phyloP scores from a whole-genome alignment of 2,888 invertebrate genomes.

The Pandemis corylana region DNA sequence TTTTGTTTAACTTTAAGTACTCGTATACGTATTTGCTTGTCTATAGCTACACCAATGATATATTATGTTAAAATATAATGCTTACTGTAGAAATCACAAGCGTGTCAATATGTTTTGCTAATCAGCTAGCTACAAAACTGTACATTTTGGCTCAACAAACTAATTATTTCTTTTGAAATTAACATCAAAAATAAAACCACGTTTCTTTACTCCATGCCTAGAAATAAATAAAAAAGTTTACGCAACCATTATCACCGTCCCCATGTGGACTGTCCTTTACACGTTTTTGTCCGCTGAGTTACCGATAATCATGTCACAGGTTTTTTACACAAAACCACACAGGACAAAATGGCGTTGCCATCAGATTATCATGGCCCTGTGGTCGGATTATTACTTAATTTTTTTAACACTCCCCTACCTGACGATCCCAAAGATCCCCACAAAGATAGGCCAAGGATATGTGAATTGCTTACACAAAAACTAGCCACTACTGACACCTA shows the following conservation, averaged over 20 bases:
- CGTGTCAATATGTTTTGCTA: too few relatives aligned
- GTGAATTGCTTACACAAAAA: conserved; percentile 60
- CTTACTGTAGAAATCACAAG: too few relatives aligned
- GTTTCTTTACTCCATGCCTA: neutral
- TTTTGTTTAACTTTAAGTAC: too few relatives aligned
- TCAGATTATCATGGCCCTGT: conserved; percentile 82
- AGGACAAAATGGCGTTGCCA: conserved; percentile 84
- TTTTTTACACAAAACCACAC: conserved; percentile 83
- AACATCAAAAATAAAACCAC: neutral
- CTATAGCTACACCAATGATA: too few relatives aligned
- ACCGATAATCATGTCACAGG: conserved; percentile 84
- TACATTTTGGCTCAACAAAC: too few relatives aligned
- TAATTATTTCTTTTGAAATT: neutral
- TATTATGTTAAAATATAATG: too few relatives aligned
- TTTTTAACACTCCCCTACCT: conserved; percentile 79
- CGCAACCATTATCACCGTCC: neutral
- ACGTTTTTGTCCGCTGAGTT: conserved; percentile 69
- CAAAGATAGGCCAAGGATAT: conserved; percentile 67
- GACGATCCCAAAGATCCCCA: conserved; percentile 68
- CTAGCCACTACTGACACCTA: conserved; percentile 58
- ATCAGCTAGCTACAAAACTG: too few relatives aligned
- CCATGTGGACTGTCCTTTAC: conserved; percentile 60
- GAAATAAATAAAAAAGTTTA: neutral
- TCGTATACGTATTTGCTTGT: too few relatives aligned
- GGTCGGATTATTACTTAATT: conserved; percentile 83